Percentiles rank a stretch among this genome's conserved stretches.
These are phyloP conservation scores for Galerucella pusilla DNA, from an alignment of 2,888 invertebrate species.

Conservation along the genomic window DNA sequence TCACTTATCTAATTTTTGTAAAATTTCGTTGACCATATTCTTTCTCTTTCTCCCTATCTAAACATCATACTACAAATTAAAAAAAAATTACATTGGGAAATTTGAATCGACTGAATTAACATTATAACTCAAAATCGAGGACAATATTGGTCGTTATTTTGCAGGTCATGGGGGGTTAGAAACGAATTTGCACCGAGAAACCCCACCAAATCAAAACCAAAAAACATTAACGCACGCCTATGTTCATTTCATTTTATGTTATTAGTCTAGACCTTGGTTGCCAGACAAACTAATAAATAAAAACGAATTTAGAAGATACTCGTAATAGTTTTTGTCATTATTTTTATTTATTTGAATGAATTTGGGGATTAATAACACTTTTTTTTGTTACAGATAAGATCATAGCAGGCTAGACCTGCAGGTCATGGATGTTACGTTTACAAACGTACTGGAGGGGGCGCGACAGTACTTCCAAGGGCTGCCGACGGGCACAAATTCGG, in stretches of 20 bases:
- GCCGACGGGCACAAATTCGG: constrained; percentile 68
- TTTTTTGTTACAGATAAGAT: constrained; percentile 54
- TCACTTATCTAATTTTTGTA: too few relatives aligned
- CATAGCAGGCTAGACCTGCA: constrained; percentile 62
- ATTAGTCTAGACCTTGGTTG: constrained; percentile 19
- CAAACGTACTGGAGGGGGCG: constrained; percentile 85
- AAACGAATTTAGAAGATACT: constrained; percentile 7
- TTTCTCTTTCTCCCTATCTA: too few relatives aligned
- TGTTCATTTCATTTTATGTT: constrained; percentile 5
- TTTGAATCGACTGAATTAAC: too few relatives aligned
- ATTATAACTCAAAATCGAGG: too few relatives aligned
- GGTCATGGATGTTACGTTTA: constrained; percentile 82
- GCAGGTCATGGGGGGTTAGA: too few relatives aligned
- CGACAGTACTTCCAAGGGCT: constrained; percentile 86
- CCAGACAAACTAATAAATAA: constrained; percentile 23
- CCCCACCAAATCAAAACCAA: too few relatives aligned
- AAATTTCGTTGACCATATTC: too few relatives aligned
- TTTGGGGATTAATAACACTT: neutral
- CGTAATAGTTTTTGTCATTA: neutral
- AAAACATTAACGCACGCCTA: neutral
- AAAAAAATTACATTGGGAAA: too few relatives aligned
- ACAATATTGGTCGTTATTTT: too few relatives aligned
- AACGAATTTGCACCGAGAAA: too few relatives aligned
- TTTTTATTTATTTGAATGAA: too few relatives aligned
- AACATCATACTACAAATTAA: too few relatives aligned